Conservation (phyloP, 2,888 invertebrate species). For the Danaus chrysippus region DNA sequence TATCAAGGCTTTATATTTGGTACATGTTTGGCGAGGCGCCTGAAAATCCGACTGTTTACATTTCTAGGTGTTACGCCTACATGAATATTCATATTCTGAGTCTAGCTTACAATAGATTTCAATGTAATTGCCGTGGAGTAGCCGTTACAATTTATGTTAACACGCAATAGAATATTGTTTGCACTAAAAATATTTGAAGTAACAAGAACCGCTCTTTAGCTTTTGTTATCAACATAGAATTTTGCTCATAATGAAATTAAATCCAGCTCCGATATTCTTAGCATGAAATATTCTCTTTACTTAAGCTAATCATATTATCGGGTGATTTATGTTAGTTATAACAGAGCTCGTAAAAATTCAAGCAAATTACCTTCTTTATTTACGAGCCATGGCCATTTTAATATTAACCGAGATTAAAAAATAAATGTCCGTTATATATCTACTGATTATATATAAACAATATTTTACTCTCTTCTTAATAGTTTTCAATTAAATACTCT, state of each 20-base stretch:
- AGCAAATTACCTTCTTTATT: conserved; percentile 32
- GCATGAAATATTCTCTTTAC: conserved; percentile 8
- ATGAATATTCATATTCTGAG: conserved; percentile 16
- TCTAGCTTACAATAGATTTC: conserved; percentile 9
- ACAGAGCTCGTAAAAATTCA: conserved; percentile 28
- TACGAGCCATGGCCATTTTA: conserved; percentile 28
- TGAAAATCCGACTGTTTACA: conserved; percentile 26
- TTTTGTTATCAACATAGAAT: too few species aligned
- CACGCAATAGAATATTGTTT: conserved; percentile 2
- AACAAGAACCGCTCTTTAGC: too few species aligned
- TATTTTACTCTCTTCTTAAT: too few species aligned
- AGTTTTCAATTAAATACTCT: too few species aligned
- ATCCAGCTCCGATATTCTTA: conserved; percentile 12
- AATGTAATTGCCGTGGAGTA: conserved; percentile 5
- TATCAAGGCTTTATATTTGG: conserved; percentile 24
- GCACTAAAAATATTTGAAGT: not conserved
- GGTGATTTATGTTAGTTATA: conserved; percentile 20
- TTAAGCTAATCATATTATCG: conserved; percentile 20
- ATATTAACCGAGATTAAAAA: conserved; percentile 14
- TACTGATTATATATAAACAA: not conserved
- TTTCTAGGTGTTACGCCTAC: conserved; percentile 26
- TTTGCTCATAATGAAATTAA: not conserved
- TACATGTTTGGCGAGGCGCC: conserved; percentile 34
- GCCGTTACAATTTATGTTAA: conserved; percentile 8
- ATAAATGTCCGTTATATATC: not conserved